These are phyloP conservation scores for Limanda limanda DNA, from an alignment of 2,113 vertebrate genomes.

Conservation along the genomic window DNA sequence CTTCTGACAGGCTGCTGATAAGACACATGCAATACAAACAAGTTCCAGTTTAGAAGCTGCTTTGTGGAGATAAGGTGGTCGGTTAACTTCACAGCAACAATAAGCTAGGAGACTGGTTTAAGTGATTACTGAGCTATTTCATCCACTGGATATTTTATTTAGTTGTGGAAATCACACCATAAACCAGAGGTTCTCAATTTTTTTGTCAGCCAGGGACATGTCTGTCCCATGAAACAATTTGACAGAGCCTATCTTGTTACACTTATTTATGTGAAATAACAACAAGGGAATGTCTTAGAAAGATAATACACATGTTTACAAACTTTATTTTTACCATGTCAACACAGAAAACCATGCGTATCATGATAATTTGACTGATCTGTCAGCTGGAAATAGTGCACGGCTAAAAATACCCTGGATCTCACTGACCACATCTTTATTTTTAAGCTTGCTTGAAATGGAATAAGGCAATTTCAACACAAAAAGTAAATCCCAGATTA, in stretches of 20 bases:
- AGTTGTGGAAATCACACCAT: background rate
- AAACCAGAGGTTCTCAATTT: too few relatives aligned
- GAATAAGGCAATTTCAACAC: background rate
- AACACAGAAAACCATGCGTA: too few relatives aligned
- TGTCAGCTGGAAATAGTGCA: background rate
- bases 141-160: background rate
- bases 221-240: too few relatives aligned
- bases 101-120: background rate
- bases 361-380: background rate
- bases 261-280: too few relatives aligned
- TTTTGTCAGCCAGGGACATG: too few relatives aligned
- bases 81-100: background rate
- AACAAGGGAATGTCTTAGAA: too few relatives aligned
- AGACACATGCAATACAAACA: background rate
- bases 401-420: background rate
- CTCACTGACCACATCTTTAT: background rate
- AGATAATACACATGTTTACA: too few relatives aligned
- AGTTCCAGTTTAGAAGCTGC: slow-evolving; percentile 9
- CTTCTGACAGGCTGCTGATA: slow-evolving; percentile 26
- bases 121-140: slow-evolving; percentile 1
- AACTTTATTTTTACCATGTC: background rate
- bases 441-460: background rate
- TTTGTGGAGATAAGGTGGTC: slow-evolving; percentile 18
- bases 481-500: background rate
- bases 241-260: too few relatives aligned